These are phyloP conservation scores for Spisula subtruncata DNA, from an alignment of 2,888 invertebrate genomes.

Conservation along the genomic window DNA sequence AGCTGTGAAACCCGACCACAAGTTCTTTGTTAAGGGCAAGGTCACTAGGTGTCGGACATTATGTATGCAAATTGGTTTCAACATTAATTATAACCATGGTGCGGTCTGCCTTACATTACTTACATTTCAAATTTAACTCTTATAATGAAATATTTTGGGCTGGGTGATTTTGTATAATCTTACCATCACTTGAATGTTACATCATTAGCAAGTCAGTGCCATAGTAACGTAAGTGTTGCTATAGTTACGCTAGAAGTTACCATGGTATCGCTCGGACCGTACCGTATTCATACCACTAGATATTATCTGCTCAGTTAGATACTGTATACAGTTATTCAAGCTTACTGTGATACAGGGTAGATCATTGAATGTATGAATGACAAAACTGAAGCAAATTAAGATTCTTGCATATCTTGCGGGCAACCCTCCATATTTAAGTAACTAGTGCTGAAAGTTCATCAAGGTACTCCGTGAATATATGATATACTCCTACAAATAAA, in stretches of 20 bases:
- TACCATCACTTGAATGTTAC: background rate
- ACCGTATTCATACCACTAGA: background rate
- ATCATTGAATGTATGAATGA: background rate
- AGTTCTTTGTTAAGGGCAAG: background rate
- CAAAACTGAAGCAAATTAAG: background rate
- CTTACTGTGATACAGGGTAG: background rate
- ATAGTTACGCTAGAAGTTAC: background rate
- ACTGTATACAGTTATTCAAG: background rate
- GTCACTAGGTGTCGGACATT: background rate
- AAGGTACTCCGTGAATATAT: background rate
- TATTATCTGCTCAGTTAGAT: constrained; percentile 5
- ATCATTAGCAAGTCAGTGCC: background rate
- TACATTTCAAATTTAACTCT: constrained; percentile 9
- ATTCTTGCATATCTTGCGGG: background rate
- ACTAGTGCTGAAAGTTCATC: background rate
- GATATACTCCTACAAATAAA: too few species aligned
- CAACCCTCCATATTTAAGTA: background rate
- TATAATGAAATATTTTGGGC: constrained; percentile 6
- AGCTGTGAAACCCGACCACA: background rate
- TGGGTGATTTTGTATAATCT: constrained; percentile 26
- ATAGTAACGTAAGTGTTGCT: background rate
- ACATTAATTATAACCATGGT: background rate
- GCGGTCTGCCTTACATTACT: background rate
- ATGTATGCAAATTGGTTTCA: constrained; percentile 27
- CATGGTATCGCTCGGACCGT: background rate